Evolutionary conservation across 2,888 invertebrate genomes (phyloP), one percentile per base, ranked within the genome.

Genomic region (Oscheius sp.): DNA sequence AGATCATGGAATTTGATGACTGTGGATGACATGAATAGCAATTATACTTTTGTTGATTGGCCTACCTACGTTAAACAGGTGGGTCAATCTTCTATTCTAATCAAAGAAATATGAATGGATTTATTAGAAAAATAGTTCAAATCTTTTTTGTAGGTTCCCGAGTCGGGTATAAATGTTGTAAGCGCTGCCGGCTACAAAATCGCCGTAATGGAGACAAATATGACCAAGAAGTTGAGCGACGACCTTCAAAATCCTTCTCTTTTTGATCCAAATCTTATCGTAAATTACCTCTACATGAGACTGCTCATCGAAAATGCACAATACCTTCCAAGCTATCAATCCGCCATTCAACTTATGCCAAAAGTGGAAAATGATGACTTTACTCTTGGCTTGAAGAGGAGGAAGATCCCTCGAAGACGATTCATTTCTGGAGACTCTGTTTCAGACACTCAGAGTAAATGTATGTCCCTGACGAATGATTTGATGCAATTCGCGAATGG

Each of bases 401-500:
- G 48, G 23, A 45, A 27, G 25, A 17, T 46, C 1, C 46, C 46
- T 23, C 25, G 67, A 27, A 25, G 57, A 5, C 42, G 46, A 33
- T 20, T 58, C 27, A n/a, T n/a, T n/a, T n/a, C n/a, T n/a, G n/a
- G n/a, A n/a, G 57, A 46, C 33, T 46, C n/a, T 27, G 31, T 57
- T 5, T 23, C 57, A 0, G n/a, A n/a, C 23, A 46, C 45, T n/a
- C 57, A 67, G 48, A 46, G 46, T 3, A 25, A n/a, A 12, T 67
- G 67, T 45, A 31, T 58, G 15, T 12, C 12, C 25, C 29, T 70
- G 52, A 74, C 74, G 53, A 75, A 75, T 42, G 64, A 67, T 37
- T 53, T 74, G 63, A 72, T 82, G 76, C 74, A 74, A 34, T 81
- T 76, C 39, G 78, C 81, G 8, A 82, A 80, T 39, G 83, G 82